Conservation (phyloP, 2,113 vertebrate species). For the Tragelaphus scriptus region DNA sequence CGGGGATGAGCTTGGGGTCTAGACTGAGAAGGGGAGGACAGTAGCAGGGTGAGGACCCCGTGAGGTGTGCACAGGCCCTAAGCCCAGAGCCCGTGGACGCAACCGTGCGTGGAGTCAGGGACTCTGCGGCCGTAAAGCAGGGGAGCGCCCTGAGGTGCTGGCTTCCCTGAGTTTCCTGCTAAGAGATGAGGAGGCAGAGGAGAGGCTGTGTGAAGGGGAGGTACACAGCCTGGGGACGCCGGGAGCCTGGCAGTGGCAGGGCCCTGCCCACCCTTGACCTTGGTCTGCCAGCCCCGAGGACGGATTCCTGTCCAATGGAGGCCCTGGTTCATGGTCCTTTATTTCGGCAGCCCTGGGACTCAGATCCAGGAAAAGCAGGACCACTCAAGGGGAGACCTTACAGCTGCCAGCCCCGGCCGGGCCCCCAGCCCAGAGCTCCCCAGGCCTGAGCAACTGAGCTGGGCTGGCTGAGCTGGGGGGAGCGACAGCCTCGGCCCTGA, state of each 20-base stretch:
- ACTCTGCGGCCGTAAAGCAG: fast-evolving
- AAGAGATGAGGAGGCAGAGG: fast-evolving
- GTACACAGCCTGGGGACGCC: fast-evolving
- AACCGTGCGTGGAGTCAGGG: fast-evolving
- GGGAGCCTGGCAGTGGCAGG: not conserved
- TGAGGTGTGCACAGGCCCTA: fast-evolving
- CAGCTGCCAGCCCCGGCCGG: fast-evolving
- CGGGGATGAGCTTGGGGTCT: not conserved
- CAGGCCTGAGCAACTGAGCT: fast-evolving
- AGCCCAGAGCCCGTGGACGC: not conserved
- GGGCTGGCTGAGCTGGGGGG: not conserved
- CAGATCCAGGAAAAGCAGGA: not conserved
- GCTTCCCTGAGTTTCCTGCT: not conserved
- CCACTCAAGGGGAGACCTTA: no score
- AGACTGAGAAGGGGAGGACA: not conserved
- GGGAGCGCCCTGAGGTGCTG: not conserved
- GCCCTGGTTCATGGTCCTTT: fast-evolving
- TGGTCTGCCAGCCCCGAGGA: not conserved
- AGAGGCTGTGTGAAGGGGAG: not conserved
- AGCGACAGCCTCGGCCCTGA: not conserved
- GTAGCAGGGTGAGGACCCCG: not conserved
- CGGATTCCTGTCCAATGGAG: fast-evolving
- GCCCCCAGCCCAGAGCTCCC: fast-evolving
- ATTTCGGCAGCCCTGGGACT: not conserved
- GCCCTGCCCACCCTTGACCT: not conserved